Percentiles rank a stretch among this genome's conserved stretches.
phyloP scores from a whole-genome alignment of 1,140 invertebrate species.

The Lordiphosa mommai region DNA sequence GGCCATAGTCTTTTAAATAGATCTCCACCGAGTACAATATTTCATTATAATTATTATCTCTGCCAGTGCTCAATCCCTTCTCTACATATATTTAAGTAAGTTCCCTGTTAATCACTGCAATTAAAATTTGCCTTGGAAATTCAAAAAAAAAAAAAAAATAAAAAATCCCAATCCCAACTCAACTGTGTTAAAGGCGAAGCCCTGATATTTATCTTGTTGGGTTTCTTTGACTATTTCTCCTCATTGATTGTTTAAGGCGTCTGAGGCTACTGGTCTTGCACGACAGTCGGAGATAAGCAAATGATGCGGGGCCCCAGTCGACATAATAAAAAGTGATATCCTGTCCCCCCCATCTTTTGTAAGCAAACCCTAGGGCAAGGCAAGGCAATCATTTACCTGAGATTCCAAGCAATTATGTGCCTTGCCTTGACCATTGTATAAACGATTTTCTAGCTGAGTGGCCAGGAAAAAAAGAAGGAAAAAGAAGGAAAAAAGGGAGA shows the following conservation, averaged over 20 bases:
- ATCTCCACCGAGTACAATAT: no score
- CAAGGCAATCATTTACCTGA: conserved; percentile 61
- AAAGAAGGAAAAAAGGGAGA: conserved; percentile 7
- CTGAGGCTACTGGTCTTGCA: conserved; percentile 63
- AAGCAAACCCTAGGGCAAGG: conserved; percentile 40
- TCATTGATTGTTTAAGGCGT: conserved; percentile 64
- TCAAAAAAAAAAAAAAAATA: no score
- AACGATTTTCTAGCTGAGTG: conserved; percentile 60
- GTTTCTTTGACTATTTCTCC: conserved; percentile 41
- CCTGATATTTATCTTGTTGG: conserved; percentile 40
- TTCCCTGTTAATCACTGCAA: no score
- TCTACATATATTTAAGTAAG: no score
- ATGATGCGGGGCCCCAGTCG: conserved; percentile 48
- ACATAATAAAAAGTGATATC: conserved; percentile 53
- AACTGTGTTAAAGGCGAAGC: neutral
- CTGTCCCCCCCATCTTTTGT: conserved; percentile 42
- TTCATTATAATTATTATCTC: no score
- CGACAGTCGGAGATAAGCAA: conserved; percentile 47
- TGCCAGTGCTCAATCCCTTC: no score
- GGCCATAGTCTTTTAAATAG: no score
- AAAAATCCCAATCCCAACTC: no score
- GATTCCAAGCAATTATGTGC: conserved; percentile 64
- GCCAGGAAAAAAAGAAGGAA: conserved; percentile 8
- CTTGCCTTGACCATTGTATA: conserved; percentile 57
- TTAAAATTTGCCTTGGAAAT: no score